phyloP scores from a whole-genome alignment of 2,797 vertebrate genomes.

The Acipenser transmontanus region DNA sequence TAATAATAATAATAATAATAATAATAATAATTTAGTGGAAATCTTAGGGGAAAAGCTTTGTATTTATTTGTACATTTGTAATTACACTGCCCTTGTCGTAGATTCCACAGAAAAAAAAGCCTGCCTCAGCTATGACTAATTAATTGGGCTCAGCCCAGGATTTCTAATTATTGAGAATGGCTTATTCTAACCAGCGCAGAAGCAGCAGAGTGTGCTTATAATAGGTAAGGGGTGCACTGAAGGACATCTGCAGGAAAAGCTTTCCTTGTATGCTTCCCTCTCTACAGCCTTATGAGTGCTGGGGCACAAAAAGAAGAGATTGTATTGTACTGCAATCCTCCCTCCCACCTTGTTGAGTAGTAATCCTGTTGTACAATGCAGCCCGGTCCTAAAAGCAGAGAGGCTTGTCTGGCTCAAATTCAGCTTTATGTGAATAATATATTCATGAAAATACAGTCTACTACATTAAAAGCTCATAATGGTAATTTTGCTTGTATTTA shows the following conservation, averaged over 20 bases:
- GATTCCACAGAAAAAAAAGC: neutral
- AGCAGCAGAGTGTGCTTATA: slow-evolving; percentile 48
- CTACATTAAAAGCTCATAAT: too few species aligned
- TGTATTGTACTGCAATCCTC: slow-evolving; percentile 17
- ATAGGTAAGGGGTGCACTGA: slow-evolving; percentile 51
- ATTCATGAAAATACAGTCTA: too few species aligned
- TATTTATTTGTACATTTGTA: too few species aligned
- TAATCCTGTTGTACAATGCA: slow-evolving; percentile 2
- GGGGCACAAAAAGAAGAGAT: slow-evolving; percentile 23
- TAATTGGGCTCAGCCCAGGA: slow-evolving; percentile 48
- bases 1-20: too few species aligned
- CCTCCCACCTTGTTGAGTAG: slow-evolving; percentile 45
- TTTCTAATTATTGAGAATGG: slow-evolving; percentile 58
- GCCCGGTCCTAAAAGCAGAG: neutral
- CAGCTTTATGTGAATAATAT: too few species aligned
- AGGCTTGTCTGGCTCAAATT: too few species aligned
- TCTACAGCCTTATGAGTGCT: slow-evolving; percentile 48
- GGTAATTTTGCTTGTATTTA: too few species aligned
- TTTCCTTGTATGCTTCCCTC: slow-evolving; percentile 36
- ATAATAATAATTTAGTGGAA: too few species aligned
- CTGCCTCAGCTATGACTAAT: slow-evolving; percentile 40
- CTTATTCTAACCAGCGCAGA: slow-evolving; percentile 40
- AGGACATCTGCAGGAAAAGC: slow-evolving; percentile 43
- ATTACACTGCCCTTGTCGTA: too few species aligned
- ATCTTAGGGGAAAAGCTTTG: too few species aligned